phyloP scores from a whole-genome alignment of 2,113 vertebrate genomes.

The Choloepus hoffmanni region DNA sequence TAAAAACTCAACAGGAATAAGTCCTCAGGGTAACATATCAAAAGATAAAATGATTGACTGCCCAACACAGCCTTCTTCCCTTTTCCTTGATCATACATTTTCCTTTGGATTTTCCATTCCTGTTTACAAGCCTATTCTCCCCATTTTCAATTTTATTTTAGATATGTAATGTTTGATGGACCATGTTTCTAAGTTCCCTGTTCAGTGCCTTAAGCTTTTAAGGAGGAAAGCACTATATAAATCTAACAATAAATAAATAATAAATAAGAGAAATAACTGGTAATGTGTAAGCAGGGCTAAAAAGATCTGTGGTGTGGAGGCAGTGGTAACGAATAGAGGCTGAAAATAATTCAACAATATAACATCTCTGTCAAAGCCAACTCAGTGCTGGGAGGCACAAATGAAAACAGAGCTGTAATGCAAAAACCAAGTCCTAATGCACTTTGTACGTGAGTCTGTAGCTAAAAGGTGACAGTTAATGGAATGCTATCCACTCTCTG shows the following conservation, averaged over 20 bases:
- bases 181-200: conserved; percentile 54
- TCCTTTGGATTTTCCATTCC: conserved; percentile 49
- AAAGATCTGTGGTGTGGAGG: not conserved
- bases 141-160: conserved; percentile 70
- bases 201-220: conserved; percentile 70
- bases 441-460: conserved; percentile 44
- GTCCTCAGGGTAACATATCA: not conserved
- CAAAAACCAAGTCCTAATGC: conserved; percentile 28
- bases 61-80: not conserved
- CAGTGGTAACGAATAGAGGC: conserved; percentile 35
- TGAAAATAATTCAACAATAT: conserved; percentile 68
- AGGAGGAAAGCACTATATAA: conserved; percentile 65
- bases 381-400: conserved; percentile 42
- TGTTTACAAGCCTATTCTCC: conserved; percentile 34
- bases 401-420: conserved; percentile 61
- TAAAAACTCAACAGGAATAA: not conserved
- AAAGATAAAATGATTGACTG: not conserved
- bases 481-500: not conserved
- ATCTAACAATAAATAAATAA: conserved; percentile 76
- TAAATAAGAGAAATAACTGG: conserved; percentile 74
- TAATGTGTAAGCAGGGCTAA: conserved; percentile 36
- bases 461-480: conserved; percentile 52
- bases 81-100: conserved; percentile 26
- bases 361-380: conserved; percentile 49
- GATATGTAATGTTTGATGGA: conserved; percentile 53